These are phyloP conservation scores for Pristionchus entomophagus DNA, from an alignment of 2,888 invertebrate species.

Conservation along the genomic window DNA sequence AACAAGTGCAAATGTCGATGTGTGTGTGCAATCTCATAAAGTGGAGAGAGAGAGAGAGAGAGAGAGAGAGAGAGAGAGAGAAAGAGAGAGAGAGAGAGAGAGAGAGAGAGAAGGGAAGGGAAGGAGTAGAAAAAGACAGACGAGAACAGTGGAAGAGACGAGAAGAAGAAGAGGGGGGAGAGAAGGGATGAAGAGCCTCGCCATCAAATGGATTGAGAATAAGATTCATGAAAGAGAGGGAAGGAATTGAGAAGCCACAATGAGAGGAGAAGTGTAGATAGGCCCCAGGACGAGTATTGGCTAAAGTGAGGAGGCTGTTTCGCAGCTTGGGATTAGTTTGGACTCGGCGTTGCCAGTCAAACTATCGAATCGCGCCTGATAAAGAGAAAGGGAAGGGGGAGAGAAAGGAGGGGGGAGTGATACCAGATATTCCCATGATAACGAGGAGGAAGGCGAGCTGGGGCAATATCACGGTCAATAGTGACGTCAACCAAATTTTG, in stretches of 20 bases:
- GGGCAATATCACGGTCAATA: no score
- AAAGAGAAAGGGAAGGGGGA: background rate
- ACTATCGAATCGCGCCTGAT: background rate
- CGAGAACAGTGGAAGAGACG: background rate
- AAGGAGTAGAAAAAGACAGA: background rate
- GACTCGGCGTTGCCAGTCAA: background rate
- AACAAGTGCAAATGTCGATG: slow-evolving; percentile 5
- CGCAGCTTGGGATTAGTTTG: background rate
- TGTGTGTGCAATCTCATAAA: background rate
- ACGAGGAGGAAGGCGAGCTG: background rate
- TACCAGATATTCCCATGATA: background rate
- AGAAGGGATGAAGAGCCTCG: background rate
- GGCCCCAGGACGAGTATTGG: background rate
- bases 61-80: background rate
- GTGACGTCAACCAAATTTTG: no score
- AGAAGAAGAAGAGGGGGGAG: background rate
- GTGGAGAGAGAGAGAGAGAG: background rate
- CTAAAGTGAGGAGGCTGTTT: background rate
- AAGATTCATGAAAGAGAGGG: slow-evolving; percentile 29
- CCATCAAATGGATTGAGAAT: slow-evolving; percentile 35
- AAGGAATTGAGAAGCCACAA: slow-evolving; percentile 14
- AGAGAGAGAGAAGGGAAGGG: background rate
- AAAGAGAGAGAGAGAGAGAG: background rate
- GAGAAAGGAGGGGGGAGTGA: background rate
- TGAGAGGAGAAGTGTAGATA: background rate